Conservation (phyloP, 2,113 vertebrate genomes). For the Falcunculus frontatus region DNA sequence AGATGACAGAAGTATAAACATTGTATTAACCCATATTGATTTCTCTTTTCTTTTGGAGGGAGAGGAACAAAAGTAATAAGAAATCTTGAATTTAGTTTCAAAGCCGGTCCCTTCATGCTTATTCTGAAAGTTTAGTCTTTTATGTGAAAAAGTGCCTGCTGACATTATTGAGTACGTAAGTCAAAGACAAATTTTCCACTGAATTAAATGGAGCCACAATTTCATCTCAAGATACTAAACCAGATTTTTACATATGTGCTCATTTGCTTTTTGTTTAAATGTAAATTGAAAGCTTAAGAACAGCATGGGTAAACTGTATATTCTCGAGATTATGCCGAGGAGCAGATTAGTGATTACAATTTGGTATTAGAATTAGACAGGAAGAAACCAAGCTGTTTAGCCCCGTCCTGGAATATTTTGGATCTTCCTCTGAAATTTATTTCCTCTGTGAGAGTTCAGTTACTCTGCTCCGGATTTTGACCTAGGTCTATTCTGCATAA, state of each 20-base stretch:
- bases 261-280: not conserved
- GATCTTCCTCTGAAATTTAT: not conserved
- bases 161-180: not conserved
- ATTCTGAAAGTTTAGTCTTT: constrained; percentile 2
- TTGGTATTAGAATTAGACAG: not conserved
- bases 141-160: not conserved
- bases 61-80: not conserved
- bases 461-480: not conserved
- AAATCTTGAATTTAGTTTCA: constrained; percentile 14
- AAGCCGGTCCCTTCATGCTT: not conserved
- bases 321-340: not conserved
- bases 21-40: constrained; percentile 6
- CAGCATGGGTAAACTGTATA: not conserved
- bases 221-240: not conserved
- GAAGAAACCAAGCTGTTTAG: not conserved
- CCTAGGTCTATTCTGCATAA: not conserved
- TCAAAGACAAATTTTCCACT: not conserved
- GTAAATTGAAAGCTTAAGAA: not conserved
- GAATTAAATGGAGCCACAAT: not conserved
- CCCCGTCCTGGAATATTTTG: constrained; percentile 1
- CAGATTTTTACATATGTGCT: not conserved
- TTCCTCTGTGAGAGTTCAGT: not conserved
- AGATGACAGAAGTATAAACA: constrained; percentile 33
- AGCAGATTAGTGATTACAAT: not conserved
- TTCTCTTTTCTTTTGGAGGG: not conserved